Evolutionary conservation across 2,113 vertebrate species (phyloP), one percentile per base, ranked within the genome.

Genomic region (Chaenocephalus aceratus): DNA sequence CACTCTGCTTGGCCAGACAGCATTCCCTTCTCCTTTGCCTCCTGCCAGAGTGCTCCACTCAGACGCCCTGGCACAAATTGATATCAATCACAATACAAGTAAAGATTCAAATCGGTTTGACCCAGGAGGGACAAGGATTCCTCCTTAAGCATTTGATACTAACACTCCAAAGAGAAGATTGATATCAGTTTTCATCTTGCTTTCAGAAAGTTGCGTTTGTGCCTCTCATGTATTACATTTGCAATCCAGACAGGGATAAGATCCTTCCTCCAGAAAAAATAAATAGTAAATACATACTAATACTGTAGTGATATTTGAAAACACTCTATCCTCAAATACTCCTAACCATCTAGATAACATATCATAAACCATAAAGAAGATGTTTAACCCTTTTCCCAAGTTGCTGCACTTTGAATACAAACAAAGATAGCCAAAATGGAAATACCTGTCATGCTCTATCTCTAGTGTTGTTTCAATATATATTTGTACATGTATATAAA

Each of bases 71-170:
- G 7, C 49, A 48, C 36, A 34, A 34, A 9, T 69, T 69, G 44
- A 23, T 48, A 74, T 80, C 61, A 68, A 36, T 72, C 70, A 72
- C 77, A 75, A 58, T 70, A 46, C 75, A 81, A 54, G 61, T 41
- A 46, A 63, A 73, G 54, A 73, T 77, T 76, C 3, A 67, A 64
- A 73, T 77, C 64, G 59, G 72, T 59, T 26, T 69, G 64, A 80
- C 56, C 54, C 70, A 44, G 11, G 52, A 73, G 72, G 51, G 23
- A 65, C 4, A 46, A 8, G 12, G n/a, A 64, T 48, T 16, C 5
- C 41, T 71, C 64, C 45, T 58, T 21, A 65, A 45, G 30, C 52
- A 26, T 45, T 52, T 58, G 52, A 52, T 71, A 0, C 13, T 44
- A 61, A 51, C 16, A 4, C 23, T 59, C 60, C 44, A 34, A 71